These are phyloP conservation scores for Pectinophora gossypiella DNA, from an alignment of 1,140 invertebrate genomes.

Conservation along the genomic window DNA sequence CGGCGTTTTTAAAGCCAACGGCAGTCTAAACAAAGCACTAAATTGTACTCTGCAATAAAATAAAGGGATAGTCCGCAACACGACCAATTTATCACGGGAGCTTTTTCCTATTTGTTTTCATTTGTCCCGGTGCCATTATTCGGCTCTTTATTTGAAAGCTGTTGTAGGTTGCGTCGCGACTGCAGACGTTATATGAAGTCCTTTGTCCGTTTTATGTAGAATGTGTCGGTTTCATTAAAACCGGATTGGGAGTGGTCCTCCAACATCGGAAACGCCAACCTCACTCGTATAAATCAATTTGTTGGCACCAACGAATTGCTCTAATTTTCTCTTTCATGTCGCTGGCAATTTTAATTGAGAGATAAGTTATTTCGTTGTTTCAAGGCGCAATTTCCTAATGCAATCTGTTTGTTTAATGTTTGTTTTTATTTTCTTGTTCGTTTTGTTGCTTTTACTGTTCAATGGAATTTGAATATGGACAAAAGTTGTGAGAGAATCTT, in stretches of 20 bases:
- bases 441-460: neutral
- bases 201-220: constrained; percentile 26
- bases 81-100: constrained; percentile 25
- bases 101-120: constrained; percentile 39
- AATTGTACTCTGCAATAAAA: constrained; percentile 27
- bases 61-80: constrained; percentile 19
- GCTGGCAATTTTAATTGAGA: neutral
- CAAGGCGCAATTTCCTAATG: no score
- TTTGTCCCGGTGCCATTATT: constrained; percentile 34
- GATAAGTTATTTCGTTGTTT: neutral
- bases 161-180: constrained; percentile 14
- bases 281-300: neutral
- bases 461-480: neutral
- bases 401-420: no score
- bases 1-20: neutral
- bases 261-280: neutral
- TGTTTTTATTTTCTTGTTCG: neutral
- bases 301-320: neutral
- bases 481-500: neutral
- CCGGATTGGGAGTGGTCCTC: neutral
- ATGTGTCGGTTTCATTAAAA: constrained; percentile 13
- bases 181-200: constrained; percentile 40
- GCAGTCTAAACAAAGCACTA: constrained; percentile 21
- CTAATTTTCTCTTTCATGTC: neutral
- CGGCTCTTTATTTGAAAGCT: constrained; percentile 29